A percentile compares a stretch with the other conserved stretches of the same genome.
These are phyloP conservation scores for Fragariocoptes setiger DNA, from an alignment of 1,140 invertebrate species.

Conservation along the genomic window DNA sequence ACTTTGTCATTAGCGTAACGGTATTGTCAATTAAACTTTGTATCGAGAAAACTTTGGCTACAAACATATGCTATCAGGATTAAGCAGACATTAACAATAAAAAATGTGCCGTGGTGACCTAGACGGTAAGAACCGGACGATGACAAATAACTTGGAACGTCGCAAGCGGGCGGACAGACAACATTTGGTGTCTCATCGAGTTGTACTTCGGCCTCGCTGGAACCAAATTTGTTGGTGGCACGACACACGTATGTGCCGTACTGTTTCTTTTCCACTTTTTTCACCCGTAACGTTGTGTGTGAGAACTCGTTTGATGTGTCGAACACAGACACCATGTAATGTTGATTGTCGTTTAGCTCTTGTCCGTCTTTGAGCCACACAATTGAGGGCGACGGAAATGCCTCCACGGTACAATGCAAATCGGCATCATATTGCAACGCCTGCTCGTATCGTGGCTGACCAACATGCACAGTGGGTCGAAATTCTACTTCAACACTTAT, in stretches of 20 bases:
- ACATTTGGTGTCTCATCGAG: slow-evolving; percentile 51
- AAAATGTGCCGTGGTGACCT: too few relatives aligned
- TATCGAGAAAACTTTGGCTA: too few relatives aligned
- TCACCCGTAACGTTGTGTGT: slow-evolving; percentile 49
- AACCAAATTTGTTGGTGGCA: slow-evolving; percentile 53
- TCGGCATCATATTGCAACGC: slow-evolving; percentile 71
- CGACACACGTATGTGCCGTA: slow-evolving; percentile 55
- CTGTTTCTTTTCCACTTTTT: slow-evolving; percentile 60
- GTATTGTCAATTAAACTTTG: too few relatives aligned
- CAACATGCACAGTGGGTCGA: slow-evolving; percentile 45
- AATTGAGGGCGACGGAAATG: slow-evolving; percentile 64
- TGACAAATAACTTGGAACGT: neutral
- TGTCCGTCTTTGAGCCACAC: slow-evolving; percentile 51
- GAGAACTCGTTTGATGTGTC: slow-evolving; percentile 65
- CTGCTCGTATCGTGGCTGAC: slow-evolving; percentile 33
- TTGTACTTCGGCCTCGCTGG: slow-evolving; percentile 35
- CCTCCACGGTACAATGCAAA: slow-evolving; percentile 59
- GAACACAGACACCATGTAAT: slow-evolving; percentile 55
- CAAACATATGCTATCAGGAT: too few relatives aligned
- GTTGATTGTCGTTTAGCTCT: slow-evolving; percentile 46
- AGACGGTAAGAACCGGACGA: slow-evolving; percentile 1
- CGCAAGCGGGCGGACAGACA: slow-evolving; percentile 64
- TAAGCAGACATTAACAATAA: too few relatives aligned
- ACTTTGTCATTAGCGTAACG: too few relatives aligned
- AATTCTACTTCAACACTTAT: slow-evolving; percentile 55